Evolutionary conservation across 92 coral and sea anemone species (phyloP), one percentile per base, ranked within the genome.

Genomic region (Porites cylindrica): DNA sequence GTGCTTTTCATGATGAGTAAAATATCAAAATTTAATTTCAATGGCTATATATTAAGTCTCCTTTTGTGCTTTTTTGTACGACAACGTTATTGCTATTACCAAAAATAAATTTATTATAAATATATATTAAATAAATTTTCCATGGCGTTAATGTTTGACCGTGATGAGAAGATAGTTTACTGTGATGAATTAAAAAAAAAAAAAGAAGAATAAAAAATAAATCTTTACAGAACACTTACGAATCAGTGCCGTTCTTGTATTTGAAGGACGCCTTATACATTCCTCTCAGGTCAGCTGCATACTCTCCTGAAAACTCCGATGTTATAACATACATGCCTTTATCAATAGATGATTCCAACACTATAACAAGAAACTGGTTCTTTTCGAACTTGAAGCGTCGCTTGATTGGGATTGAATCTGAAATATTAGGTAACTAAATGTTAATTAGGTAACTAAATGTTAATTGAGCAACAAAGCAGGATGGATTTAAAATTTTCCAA

Each of bases 341-440:
- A 14, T 65, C 70, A 56, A 96, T 51, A 10, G 76, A 16, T 24
- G 91, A 52, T 58, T 73, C 82, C 88, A 94, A 66, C 56, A 88
- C 84, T 51, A 90, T 88, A 62, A 96, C 98, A 82, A 90, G 89
- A 56, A 96, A 96, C 73, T 94, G 93, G 50, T 94, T 94, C 84
- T 85, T 88, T 14, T 88, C 84, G 66, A 93, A 90, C 19, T 23
- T 10, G 84, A 96, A 96, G 29, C 94, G 88, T 2, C 83, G 72
- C 53, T 89, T 85, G 29, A 96, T 89, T 14, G 81, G 69, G 52
- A 63, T 16, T 14, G n/a, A 21, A 2, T 51, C 80, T 83, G 13
- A n/a, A 59, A 47, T 13, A 16, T 2, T 14, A 38, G 58, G 2
- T 32, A 24, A 71, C 9, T 16, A 38, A 70, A 8, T 24, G 1